Evolutionary conservation across 2,888 invertebrate genomes (phyloP), one percentile per base, ranked within the genome.

Genomic region (Meandrusa payeni): DNA sequence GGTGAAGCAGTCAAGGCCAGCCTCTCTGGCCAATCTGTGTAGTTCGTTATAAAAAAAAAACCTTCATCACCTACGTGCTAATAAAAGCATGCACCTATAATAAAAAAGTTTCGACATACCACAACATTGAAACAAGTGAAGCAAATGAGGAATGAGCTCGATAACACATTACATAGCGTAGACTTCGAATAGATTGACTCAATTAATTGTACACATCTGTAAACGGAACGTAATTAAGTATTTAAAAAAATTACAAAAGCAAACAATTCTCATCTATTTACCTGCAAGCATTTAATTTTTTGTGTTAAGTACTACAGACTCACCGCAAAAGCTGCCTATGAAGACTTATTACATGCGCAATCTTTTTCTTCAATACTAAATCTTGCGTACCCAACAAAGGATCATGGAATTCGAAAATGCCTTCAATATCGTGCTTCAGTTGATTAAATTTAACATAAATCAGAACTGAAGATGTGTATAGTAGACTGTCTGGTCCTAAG

Each of bases 71-170:
- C n/a, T n/a, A n/a, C n/a, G n/a, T n/a, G n/a, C n/a, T n/a, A n/a
- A n/a, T n/a, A n/a, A n/a, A n/a, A n/a, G n/a, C n/a, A n/a, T n/a
- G n/a, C n/a, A n/a, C n/a, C n/a, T n/a, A n/a, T n/a, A n/a, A n/a
- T n/a, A n/a, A n/a, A n/a, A n/a, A n/a, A n/a, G n/a, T n/a, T n/a
- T n/a, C n/a, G n/a, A 24, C 51, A 47, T 56, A 78, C 77, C 66
- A 60, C 57, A 0, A 72, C 48, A 49, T 79, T 79, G 29, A 79
- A 76, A 3, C 72, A 76, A 3, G 69, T 56, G 2, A 69, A 59
- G 38, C 80, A 80, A 39, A 79, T 70, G 1, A 72, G 58, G 11
- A 77, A 43, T 1, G 76, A 71, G 38, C 80, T 75, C 0, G 63
- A 61, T 6, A 66, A 34, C 0, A 72, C 64, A 33, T 77, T 76